A percentile compares a stretch with the other conserved stretches of the same genome.
Conservation (phyloP, 2,888 invertebrate species). For the Epinotia demarniana region DNA sequence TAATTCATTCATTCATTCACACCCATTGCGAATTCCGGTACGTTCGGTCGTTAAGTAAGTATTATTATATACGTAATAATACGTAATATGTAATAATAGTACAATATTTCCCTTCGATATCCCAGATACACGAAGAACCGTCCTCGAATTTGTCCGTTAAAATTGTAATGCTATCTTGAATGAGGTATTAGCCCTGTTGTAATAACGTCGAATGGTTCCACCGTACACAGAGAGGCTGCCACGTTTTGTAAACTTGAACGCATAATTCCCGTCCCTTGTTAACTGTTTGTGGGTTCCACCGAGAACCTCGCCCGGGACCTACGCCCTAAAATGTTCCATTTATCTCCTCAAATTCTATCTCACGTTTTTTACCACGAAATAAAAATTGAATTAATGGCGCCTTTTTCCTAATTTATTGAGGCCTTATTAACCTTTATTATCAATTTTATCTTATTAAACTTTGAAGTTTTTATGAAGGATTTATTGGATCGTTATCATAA, state of each 20-base stretch:
- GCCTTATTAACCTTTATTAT: conserved; percentile 12
- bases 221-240: background rate
- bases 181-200: background rate
- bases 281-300: conserved; percentile 26
- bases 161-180: too few species aligned
- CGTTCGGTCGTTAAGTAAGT: too few species aligned
- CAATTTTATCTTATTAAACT: conserved; percentile 24
- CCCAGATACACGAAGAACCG: too few species aligned
- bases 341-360: conserved; percentile 34
- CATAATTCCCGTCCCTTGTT: conserved; percentile 35
- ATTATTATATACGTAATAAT: too few species aligned
- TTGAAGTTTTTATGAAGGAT: conserved; percentile 1
- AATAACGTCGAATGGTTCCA: background rate
- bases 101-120: too few species aligned
- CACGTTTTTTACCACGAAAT: conserved; percentile 27
- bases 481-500: conserved; percentile 14
- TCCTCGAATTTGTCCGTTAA: too few species aligned
- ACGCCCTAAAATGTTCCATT: conserved; percentile 30
- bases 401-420: conserved; percentile 18
- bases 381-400: conserved; percentile 34
- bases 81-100: too few species aligned
- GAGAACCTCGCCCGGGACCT: conserved; percentile 14
- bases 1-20: too few species aligned
- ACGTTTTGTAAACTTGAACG: conserved; percentile 31
- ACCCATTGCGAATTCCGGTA: too few species aligned